Percentiles rank a stretch among this genome's conserved stretches.
Conservation (phyloP, 2,113 vertebrate genomes). For the Carassius auratus region DNA sequence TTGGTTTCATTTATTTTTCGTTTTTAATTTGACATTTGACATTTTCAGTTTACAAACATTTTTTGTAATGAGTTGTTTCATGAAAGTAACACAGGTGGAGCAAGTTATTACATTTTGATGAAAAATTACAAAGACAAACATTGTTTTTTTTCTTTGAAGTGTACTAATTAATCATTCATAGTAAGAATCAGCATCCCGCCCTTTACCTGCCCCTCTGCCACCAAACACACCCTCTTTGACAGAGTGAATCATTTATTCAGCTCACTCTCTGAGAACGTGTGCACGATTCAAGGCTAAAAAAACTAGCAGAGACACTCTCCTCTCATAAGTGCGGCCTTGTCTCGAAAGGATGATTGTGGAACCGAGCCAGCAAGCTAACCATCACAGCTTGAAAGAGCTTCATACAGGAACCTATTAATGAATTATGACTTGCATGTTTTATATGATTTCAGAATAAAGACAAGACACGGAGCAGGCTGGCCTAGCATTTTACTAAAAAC, state of each 20-base stretch:
- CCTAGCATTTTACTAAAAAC: not conserved
- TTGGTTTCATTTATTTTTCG: not conserved
- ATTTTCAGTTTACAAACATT: not conserved
- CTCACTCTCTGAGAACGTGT: constrained; percentile 1
- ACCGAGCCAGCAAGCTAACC: constrained; percentile 13
- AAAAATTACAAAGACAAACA: not conserved
- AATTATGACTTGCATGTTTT: constrained; percentile 9
- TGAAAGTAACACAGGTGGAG: not conserved
- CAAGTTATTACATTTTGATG: not conserved
- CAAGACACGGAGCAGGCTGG: not conserved
- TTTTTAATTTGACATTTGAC: not conserved
- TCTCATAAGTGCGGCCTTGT: not conserved
- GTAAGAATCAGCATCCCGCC: not conserved
- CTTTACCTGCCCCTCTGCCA: constrained; percentile 1
- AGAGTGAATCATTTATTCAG: constrained; percentile 64
- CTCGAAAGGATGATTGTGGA: constrained; percentile 15
- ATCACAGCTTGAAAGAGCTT: constrained; percentile 34
- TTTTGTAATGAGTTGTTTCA: not conserved
- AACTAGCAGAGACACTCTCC: constrained; percentile 20
- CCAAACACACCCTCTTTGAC: not conserved
- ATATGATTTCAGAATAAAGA: constrained; percentile 21
- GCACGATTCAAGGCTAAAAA: not conserved
- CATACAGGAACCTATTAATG: constrained; percentile 24
- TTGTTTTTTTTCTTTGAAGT: not conserved
- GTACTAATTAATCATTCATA: constrained; percentile 1